Conservation (phyloP, 2,888 invertebrate genomes). For the Parapristionchus giblindavisi region DNA sequence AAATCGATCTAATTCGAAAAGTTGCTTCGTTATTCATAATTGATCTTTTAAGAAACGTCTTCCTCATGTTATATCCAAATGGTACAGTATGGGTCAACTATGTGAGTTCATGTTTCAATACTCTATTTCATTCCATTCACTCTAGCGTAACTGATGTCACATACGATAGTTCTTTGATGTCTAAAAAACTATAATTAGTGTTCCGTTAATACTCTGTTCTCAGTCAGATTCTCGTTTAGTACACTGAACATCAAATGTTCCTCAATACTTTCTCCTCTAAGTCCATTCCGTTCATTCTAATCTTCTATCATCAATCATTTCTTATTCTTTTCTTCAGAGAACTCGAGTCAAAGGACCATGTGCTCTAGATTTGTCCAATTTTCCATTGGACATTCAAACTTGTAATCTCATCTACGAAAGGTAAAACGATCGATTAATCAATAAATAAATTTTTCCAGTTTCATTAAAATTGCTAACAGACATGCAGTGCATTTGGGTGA, state of each 20-base stretch:
- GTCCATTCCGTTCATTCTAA: no score
- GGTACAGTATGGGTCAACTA: constrained; percentile 69
- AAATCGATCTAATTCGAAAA: no score
- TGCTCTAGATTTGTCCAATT: constrained; percentile 48
- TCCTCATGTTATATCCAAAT: constrained; percentile 67
- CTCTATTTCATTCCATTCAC: background rate
- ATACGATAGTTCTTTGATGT: no score
- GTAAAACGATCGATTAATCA: background rate
- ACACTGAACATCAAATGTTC: no score
- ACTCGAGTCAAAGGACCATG: constrained; percentile 68
- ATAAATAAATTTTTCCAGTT: background rate
- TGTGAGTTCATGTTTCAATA: constrained; percentile 47
- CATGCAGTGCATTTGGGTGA: no score
- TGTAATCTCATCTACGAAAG: constrained; percentile 65
- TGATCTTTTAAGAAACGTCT: constrained; percentile 56
- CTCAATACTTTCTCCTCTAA: no score
- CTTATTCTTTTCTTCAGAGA: constrained; percentile 48
- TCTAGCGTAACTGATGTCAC: background rate
- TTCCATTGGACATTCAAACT: constrained; percentile 68
- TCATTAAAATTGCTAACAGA: background rate
- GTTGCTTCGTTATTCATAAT: no score
- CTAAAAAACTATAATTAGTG: no score
- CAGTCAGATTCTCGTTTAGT: background rate
- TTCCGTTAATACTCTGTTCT: no score
- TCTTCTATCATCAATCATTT: no score